Base-by-base conservation (phyloP, 2,797 vertebrate genomes). In the Cynodonichthys magdalenae region DNA sequence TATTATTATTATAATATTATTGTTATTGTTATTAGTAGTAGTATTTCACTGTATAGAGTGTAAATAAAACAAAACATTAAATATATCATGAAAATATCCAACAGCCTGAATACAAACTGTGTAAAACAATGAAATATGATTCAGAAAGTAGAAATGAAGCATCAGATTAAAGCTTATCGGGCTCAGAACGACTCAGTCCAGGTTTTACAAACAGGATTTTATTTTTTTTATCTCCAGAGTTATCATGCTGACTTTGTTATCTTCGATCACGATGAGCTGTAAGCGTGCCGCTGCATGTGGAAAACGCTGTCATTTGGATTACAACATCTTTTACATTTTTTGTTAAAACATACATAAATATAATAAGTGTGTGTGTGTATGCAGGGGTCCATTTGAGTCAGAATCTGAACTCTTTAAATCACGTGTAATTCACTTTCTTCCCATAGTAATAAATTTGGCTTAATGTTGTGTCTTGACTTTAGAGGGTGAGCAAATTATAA, bases 401-500 rank as follows among this genome's bases (percentile, higher is more conserved):
- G 28, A 29, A 29, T 34, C 10, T 10, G 8, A 34, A 15, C 12
- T 42, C 44, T 48, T 39, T 19, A 42, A 59, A 66, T 57, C 57
- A 66, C 17, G 5, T 49, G 29, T 63, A 19, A 61, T 53, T 73
- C 57, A 65, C 47, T 69, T 24, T 17, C 3, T 18, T 57, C 44
- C 27, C 39, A 49, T 18, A 56, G 39, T 49, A 53, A 61, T 15
- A 50, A 15, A 75, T 69, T 76, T 52, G n/a, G 53, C 58, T 15
- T 49, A 63, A 60, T 65, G 69, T 28, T 52, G 19, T 63, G 53
- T 50, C 52, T n/a, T 68, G 67, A 79, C 78, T 75, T 77, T 82
- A 71, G 60, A 80, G 59, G 45, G 36, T 50, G 51, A 65, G 70
- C 66, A 80, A 79, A 78, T 82, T 79, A 75, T 63, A 80, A 83